These are phyloP conservation scores for Ladona fulva DNA, from an alignment of 1,140 invertebrate genomes.

Conservation along the genomic window DNA sequence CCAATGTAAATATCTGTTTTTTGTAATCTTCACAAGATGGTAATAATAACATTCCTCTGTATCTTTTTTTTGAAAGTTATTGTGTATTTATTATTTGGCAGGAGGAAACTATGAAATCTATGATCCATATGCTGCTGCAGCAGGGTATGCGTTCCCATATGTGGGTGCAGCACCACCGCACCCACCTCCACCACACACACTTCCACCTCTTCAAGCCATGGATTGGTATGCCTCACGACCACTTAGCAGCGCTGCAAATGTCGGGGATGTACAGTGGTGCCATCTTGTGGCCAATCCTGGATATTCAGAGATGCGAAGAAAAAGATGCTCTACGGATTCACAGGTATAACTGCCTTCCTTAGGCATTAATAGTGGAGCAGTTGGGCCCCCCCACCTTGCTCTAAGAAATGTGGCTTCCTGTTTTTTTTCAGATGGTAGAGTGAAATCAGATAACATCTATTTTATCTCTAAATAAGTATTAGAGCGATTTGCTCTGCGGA, in stretches of 20 bases:
- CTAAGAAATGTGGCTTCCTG: too few relatives aligned
- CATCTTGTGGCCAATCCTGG: background rate
- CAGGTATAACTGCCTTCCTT: constrained; percentile 23
- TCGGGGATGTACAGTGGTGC: background rate
- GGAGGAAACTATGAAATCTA: background rate
- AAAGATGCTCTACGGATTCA: constrained; percentile 30
- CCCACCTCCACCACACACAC: background rate
- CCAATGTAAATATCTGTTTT: too few relatives aligned
- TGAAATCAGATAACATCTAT: too few relatives aligned
- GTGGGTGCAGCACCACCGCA: background rate
- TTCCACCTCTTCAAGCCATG: background rate
- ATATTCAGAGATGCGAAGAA: constrained; percentile 19
- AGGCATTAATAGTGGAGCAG: too few relatives aligned
- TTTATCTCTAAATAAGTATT: too few relatives aligned
- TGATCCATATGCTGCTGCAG: background rate
- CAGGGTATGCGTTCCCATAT: background rate
- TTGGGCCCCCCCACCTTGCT: too few relatives aligned
- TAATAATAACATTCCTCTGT: too few relatives aligned
- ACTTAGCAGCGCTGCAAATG: background rate
- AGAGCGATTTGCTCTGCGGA: too few relatives aligned
- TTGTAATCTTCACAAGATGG: too few relatives aligned
- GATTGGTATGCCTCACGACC: background rate
- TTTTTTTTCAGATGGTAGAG: too few relatives aligned
- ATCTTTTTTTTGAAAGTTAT: too few relatives aligned
- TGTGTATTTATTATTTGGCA: too few relatives aligned